A percentile compares a stretch with the other conserved stretches of the same genome.
Conservation (phyloP, 1,140 invertebrate species). For the Bombyx mori region ASM3026992v2 NC_085111.1:9415501-9416000, state of each 20-base stretch:
- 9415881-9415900: slow-evolving; percentile 60
- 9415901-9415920: slow-evolving; percentile 63
- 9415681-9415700: no score
- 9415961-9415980: slow-evolving; percentile 15
- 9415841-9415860: slow-evolving; percentile 55
- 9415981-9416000: slow-evolving; percentile 16
- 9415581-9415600: no score
- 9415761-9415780: slow-evolving; percentile 16
- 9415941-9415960: slow-evolving; percentile 26
- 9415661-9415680: no score
- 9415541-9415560: no score
- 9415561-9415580: no score
- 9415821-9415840: slow-evolving; percentile 68
- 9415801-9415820: slow-evolving; percentile 48
- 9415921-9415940: slow-evolving; percentile 64
- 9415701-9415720: no score
- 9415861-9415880: slow-evolving; percentile 55
- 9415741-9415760: slow-evolving; percentile 6
- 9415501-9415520: no score
- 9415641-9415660: no score
- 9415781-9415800: slow-evolving; percentile 18
- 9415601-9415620: no score
- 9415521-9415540: no score
- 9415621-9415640: no score
- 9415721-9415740: no score